Percentiles rank a stretch among this genome's conserved stretches.
Conservation (phyloP, 64 coral and sea anemone species). For the Orbicella faveolata region DNA sequence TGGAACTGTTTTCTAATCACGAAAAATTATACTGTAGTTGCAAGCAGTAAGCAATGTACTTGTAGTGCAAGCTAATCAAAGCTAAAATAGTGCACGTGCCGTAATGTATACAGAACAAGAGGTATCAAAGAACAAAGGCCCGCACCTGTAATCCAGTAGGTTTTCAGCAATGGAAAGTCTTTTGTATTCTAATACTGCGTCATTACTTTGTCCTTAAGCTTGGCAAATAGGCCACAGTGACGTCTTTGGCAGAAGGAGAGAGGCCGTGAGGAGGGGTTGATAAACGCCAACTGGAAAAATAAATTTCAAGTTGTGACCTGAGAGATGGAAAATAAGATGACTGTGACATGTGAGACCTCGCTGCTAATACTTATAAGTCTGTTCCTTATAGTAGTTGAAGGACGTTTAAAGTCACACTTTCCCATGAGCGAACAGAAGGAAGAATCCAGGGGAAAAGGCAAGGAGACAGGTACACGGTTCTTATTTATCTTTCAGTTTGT, state of each 20-base stretch:
- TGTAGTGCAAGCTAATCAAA: no score
- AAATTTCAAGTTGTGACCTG: background rate
- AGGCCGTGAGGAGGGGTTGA: background rate
- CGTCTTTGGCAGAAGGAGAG: no score
- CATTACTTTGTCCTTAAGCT: background rate
- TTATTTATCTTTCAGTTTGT: background rate
- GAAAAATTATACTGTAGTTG: background rate
- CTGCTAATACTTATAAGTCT: background rate
- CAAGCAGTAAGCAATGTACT: no score
- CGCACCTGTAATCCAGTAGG: background rate
- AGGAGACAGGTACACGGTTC: background rate
- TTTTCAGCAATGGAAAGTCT: background rate
- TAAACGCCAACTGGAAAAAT: background rate
- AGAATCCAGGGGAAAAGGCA: background rate
- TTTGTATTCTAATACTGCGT: constrained; percentile 5
- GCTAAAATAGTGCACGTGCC: no score
- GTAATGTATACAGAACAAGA: background rate
- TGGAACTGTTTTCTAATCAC: no score
- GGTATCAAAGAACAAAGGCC: background rate
- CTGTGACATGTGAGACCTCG: background rate
- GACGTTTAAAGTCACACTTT: background rate
- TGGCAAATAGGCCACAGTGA: background rate
- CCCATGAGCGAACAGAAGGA: background rate
- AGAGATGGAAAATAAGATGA: background rate
- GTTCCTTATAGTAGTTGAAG: background rate